phyloP scores from a whole-genome alignment of 2,113 vertebrate genomes.

The Syngnathus typhle region DNA sequence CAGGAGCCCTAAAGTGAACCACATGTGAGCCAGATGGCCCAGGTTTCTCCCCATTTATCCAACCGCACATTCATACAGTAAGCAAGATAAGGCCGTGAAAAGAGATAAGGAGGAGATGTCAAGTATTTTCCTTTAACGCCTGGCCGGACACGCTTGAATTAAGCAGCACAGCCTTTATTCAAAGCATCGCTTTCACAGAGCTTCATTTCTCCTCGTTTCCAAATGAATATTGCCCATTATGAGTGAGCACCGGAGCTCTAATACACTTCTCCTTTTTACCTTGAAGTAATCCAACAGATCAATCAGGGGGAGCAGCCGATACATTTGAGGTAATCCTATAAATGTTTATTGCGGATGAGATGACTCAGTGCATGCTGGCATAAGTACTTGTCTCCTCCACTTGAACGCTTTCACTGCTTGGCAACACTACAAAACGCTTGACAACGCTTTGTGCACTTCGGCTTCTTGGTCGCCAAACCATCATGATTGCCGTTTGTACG shows the following conservation, averaged over 20 bases:
- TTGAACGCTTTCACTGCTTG: not conserved
- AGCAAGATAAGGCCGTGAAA: not conserved
- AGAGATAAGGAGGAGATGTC: not conserved
- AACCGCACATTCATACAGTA: not conserved
- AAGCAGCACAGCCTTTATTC: conserved; percentile 2
- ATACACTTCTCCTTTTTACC: conserved; percentile 20
- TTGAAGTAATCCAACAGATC: conserved; percentile 16
- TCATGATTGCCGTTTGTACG: not conserved
- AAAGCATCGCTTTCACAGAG: not conserved
- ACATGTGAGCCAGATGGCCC: conserved; percentile 28
- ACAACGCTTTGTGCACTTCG: not conserved
- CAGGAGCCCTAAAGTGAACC: conserved; percentile 27
- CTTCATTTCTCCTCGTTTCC: conserved; percentile 13
- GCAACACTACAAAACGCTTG: not conserved
- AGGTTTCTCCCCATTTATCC: conserved; percentile 29
- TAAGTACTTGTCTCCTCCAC: conserved; percentile 28
- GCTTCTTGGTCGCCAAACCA: not conserved
- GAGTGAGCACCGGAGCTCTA: not conserved
- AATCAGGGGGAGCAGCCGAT: conserved; percentile 35
- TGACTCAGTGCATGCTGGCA: conserved; percentile 23
- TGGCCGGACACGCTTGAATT: not conserved
- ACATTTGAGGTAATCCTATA: conserved; percentile 33
- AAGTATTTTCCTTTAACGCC: not conserved
- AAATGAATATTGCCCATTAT: conserved; percentile 12
- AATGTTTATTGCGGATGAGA: conserved; percentile 40